phyloP scores from a whole-genome alignment of 2,888 invertebrate species.

The Amphipyra berbera region DNA sequence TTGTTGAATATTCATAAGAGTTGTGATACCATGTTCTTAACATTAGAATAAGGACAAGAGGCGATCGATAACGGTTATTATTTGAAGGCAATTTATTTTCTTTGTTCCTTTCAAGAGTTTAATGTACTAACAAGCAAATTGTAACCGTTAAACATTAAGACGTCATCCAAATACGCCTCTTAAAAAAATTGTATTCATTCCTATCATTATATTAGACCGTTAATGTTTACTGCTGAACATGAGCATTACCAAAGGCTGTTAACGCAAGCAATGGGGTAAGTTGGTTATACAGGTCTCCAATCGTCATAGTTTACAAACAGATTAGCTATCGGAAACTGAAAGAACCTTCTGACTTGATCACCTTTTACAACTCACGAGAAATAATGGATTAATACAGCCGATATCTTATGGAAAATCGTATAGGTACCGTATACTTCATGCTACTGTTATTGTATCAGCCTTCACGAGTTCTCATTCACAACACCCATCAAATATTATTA shows the following conservation, averaged over 20 bases:
- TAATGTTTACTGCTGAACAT: neutral
- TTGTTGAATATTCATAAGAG: conserved; percentile 40
- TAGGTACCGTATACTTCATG: conserved; percentile 37
- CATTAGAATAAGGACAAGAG: conserved; percentile 19
- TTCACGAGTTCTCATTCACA: conserved; percentile 21
- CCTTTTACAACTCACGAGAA: conserved; percentile 6
- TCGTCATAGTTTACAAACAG: too few relatives aligned
- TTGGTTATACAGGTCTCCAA: too few relatives aligned
- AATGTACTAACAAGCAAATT: conserved; percentile 7
- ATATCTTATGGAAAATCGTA: conserved; percentile 19
- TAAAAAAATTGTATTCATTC: neutral
- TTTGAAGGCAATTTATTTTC: conserved; percentile 25
- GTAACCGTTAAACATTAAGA: neutral
- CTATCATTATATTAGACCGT: neutral
- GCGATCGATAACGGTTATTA: conserved; percentile 10
- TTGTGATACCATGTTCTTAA: conserved; percentile 21
- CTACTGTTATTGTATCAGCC: conserved; percentile 36
- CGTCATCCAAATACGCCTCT: conserved; percentile 4
- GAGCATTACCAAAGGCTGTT: too few relatives aligned
- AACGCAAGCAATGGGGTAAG: too few relatives aligned
- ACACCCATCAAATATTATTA: conserved; percentile 47
- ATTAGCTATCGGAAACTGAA: neutral
- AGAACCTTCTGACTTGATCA: neutral
- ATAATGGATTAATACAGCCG: neutral
- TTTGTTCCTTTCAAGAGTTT: conserved; percentile 8